These are phyloP conservation scores for Eurosta solidaginis DNA, from an alignment of 1,140 invertebrate genomes.

Conservation along the genomic window DNA sequence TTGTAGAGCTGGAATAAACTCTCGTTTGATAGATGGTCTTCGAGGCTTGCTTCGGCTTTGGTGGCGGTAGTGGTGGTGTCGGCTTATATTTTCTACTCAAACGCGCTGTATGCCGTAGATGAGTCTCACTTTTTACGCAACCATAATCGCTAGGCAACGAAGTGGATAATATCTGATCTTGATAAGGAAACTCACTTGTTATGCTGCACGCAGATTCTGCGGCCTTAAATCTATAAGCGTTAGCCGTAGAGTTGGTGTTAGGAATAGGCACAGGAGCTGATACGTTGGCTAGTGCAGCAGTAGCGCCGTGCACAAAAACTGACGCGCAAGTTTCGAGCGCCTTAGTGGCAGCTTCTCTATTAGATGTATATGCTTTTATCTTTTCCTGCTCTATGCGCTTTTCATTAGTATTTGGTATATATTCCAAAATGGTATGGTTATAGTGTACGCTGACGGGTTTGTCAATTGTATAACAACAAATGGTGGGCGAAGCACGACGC, in stretches of 20 bases:
- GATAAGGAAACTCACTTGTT: neutral
- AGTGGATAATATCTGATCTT: conserved; percentile 1
- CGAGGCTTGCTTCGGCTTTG: conserved; percentile 41
- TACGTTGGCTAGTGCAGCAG: neutral
- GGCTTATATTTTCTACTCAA: neutral
- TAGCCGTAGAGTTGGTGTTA: neutral
- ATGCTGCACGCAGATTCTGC: neutral
- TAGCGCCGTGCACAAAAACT: too few relatives aligned
- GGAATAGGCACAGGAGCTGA: conserved; percentile 6
- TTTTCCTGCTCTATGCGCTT: too few relatives aligned
- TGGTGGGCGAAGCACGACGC: conserved; percentile 42
- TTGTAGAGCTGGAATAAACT: neutral
- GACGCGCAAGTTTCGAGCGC: too few relatives aligned
- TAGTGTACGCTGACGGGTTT: conserved; percentile 34
- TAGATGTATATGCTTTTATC: too few relatives aligned
- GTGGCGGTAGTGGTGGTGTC: conserved; percentile 43
- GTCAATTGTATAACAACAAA: conserved; percentile 57
- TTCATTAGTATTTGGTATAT: neutral
- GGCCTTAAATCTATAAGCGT: neutral
- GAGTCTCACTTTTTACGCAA: conserved; percentile 5
- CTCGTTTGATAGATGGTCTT: conserved; percentile 29
- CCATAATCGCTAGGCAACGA: conserved; percentile 33
- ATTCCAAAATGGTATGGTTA: conserved; percentile 3
- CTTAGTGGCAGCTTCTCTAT: too few relatives aligned
- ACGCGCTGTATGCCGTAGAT: neutral